phyloP scores from a whole-genome alignment of 1,140 invertebrate species.

The Elysia chlorotica region DNA sequence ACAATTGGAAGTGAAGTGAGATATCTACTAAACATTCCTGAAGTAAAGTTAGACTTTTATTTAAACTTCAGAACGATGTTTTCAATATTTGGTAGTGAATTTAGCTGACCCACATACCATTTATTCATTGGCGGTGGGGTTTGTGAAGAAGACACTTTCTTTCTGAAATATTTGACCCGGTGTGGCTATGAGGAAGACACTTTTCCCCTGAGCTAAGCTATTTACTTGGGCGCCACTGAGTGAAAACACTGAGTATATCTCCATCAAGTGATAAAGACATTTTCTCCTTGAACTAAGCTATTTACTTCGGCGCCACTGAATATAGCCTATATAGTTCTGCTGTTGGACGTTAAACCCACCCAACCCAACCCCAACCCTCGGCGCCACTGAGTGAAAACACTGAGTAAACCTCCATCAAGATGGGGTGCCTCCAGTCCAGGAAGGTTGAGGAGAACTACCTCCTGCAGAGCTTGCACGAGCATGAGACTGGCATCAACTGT shows the following conservation, averaged over 20 bases:
- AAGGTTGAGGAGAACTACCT: conserved; percentile 40
- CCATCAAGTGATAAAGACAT: neutral
- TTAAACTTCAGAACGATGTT: no score
- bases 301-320: neutral
- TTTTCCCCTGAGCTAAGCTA: neutral
- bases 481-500: conserved; percentile 65
- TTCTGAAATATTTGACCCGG: neutral
- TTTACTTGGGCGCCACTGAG: neutral
- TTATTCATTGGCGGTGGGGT: no score
- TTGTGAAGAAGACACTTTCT: no score
- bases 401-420: conserved; percentile 26
- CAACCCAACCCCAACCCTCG: neutral
- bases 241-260: neutral
- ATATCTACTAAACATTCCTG: no score
- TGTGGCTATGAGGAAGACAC: neutral
- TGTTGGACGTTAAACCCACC: neutral
- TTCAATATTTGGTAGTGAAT: no score
- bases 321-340: no score
- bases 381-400: neutral
- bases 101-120: no score
- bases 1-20: no score
- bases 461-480: conserved; percentile 56
- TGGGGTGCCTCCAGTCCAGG: conserved; percentile 53
- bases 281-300: neutral
- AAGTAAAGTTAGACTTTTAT: no score